Conservation (phyloP, 2,888 invertebrate species). For the Erebia palarica region DNA sequence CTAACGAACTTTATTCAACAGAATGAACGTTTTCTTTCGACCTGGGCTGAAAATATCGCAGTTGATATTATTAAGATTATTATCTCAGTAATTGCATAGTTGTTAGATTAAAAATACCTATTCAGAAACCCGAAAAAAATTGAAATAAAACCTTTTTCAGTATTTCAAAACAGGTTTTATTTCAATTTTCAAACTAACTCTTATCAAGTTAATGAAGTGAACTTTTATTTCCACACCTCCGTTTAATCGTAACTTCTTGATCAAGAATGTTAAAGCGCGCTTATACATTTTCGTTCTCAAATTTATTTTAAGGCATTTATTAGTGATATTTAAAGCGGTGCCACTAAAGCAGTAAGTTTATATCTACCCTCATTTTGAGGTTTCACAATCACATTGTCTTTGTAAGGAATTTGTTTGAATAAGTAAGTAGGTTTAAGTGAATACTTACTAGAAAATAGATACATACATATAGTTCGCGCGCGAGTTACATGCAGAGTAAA, state of each 20-base stretch:
- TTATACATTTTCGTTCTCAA: conserved; percentile 19
- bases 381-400: conserved; percentile 5
- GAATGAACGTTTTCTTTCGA: too few species aligned
- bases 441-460: too few species aligned
- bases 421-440: background rate
- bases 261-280: conserved; percentile 29
- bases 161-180: background rate
- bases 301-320: conserved; percentile 43
- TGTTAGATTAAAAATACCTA: too few species aligned
- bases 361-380: conserved; percentile 25
- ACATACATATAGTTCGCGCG: too few species aligned
- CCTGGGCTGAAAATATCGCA: too few species aligned
- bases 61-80: too few species aligned
- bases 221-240: conserved; percentile 17
- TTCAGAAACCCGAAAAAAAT: too few species aligned
- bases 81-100: too few species aligned
- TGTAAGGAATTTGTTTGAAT: background rate
- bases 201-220: conserved; percentile 14
- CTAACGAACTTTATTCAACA: too few species aligned
- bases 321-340: conserved; percentile 36
- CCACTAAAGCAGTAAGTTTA: conserved; percentile 39
- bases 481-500: too few species aligned
- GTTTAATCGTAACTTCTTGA: conserved; percentile 28
- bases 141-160: too few species aligned
- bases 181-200: background rate